Base-by-base conservation (phyloP, 2,888 invertebrate genomes). In the Gnatocerus cornutus region DNA sequence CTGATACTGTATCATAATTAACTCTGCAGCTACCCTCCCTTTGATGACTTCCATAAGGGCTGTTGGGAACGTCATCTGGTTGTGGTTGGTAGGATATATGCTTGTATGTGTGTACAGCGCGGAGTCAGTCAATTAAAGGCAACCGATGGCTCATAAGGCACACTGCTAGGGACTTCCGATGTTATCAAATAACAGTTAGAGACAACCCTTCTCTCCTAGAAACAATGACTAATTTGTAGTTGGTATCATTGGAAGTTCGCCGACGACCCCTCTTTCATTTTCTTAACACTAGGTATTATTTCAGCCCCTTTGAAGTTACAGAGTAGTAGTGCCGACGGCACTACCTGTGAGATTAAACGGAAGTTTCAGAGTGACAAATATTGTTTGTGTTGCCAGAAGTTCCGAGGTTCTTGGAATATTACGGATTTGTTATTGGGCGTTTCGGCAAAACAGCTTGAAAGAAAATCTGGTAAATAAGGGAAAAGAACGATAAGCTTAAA, bases 1-100 rank as follows among this genome's bases (percentile, higher is more conserved):
- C n/a, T 43, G 46, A 59, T 21, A 46, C 45, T 13, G 46, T 46
- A 30, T 59, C 59, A 30, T 59, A 59, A 59, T 46, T 45, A 59
- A 59, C 45, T 59, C 59, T 21, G 43, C 9, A 46, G 37, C 12
- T 9, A 16, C 37, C 37, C 45, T 43, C 43, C 2, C 46, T 46
- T 59, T 59, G 58, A 58, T 45, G 59, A 13, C 27, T 37, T 37
- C 14, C 53, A 13, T n/a, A 13, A 16, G 53, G 16, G 33, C 1
- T 13, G 53, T 13, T 41, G 3, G 21, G 16, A 56, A 16, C 48
- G 29, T 50, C 48, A 37, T 37, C 33, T 37, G 53, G 53, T 10
- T 61, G 45, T 21, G 46, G 45, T 50, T 45, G 27, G 29, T 5
- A 29, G 29, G n/a, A 13, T 4, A 39, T 41, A 3, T 21, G 21